Evolutionary conservation across 2,888 invertebrate species (phyloP).

Genomic region (Lingula anatina): DNA sequence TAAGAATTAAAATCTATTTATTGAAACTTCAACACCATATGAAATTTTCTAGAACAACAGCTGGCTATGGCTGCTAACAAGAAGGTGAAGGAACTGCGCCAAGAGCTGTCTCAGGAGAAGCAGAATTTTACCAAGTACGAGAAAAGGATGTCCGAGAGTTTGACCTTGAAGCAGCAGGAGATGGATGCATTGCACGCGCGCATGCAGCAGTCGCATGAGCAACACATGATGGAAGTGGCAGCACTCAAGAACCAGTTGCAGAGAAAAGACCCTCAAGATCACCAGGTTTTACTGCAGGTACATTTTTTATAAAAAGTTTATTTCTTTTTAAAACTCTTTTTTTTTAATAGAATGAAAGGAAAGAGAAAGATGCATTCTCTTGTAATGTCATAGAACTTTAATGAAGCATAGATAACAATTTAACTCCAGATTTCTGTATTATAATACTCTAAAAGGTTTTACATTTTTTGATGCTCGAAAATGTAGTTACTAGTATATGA

Average conservation of each 20-base stretch:
- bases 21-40: too few species aligned
- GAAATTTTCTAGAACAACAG: constrained; percentile 45
- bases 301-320: too few species aligned
- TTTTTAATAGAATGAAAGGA: too few species aligned
- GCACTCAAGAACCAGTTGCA: constrained; percentile 28
- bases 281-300: constrained; percentile 18
- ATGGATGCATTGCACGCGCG: constrained; percentile 60
- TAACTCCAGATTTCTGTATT: too few species aligned
- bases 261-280: constrained; percentile 14
- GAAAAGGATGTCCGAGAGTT: constrained; percentile 60
- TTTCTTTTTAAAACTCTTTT: too few species aligned
- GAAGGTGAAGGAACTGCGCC: constrained; percentile 73
- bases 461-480: too few species aligned
- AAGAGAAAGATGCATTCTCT: too few species aligned
- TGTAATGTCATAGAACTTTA: too few species aligned
- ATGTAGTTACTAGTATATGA: too few species aligned
- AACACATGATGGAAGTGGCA: constrained; percentile 60
- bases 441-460: too few species aligned
- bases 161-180: constrained; percentile 59
- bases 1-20: too few species aligned
- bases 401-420: too few species aligned
- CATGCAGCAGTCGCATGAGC: constrained; percentile 61
- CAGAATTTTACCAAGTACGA: constrained; percentile 57
- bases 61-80: constrained; percentile 67
- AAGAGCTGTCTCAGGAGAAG: constrained; percentile 66